Percentiles rank a stretch among this genome's conserved stretches.
Conservation (phyloP, 2,113 vertebrate genomes). For the Ia io region DNA sequence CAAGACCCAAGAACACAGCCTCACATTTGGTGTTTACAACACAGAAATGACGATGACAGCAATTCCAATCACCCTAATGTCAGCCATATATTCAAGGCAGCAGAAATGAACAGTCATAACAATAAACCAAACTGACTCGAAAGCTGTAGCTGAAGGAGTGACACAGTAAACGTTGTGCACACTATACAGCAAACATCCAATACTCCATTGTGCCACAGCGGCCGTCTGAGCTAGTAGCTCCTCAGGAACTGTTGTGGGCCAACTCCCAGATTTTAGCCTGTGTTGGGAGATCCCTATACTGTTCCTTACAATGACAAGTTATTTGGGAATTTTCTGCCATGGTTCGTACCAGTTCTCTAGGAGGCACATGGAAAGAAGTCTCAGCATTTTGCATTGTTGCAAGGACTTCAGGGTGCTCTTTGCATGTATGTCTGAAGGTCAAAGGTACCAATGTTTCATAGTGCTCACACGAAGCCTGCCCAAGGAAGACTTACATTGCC, state of each 20-base stretch:
- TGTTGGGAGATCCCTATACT: not conserved
- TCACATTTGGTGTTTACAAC: slow-evolving; percentile 29
- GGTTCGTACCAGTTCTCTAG: too few species aligned
- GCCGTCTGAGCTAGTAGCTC: not conserved
- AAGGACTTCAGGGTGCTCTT: not conserved
- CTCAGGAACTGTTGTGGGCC: not conserved
- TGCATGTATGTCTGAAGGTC: not conserved
- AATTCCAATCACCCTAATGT: slow-evolving; percentile 56
- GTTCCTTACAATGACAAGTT: not conserved
- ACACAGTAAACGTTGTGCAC: slow-evolving; percentile 48
- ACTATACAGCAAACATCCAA: slow-evolving; percentile 53
- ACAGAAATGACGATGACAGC: not conserved
- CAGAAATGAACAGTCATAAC: slow-evolving; percentile 64
- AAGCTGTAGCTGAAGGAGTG: slow-evolving; percentile 67
- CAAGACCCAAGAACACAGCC: not conserved
- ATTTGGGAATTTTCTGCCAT: not conserved
- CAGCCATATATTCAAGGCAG: slow-evolving; percentile 43
- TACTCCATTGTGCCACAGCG: not conserved
- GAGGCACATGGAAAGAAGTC: not conserved
- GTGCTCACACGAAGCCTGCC: not conserved
- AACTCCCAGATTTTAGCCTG: not conserved
- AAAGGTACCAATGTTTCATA: not conserved
- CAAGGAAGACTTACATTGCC: not conserved
- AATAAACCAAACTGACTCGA: slow-evolving; percentile 51
- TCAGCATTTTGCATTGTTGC: not conserved